These are phyloP conservation scores for Eupleurogrammus muticus DNA, from an alignment of 2,797 vertebrate species.

Conservation along the genomic window DNA sequence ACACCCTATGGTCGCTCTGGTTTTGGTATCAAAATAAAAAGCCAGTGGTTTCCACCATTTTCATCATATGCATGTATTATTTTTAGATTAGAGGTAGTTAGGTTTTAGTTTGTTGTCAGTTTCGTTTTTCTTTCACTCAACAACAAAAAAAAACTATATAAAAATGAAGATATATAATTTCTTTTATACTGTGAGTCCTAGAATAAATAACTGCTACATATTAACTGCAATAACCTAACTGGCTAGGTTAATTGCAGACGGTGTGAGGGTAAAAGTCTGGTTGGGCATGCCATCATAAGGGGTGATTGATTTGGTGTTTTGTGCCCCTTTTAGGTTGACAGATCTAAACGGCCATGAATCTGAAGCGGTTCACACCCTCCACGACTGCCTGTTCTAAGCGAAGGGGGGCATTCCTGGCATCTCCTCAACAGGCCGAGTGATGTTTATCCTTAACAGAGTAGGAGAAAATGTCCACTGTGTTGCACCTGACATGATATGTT, in stretches of 20 bases:
- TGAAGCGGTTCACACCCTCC: slow-evolving; percentile 40
- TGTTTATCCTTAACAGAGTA: not conserved
- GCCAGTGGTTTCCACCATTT: not conserved
- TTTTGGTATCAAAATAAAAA: not conserved
- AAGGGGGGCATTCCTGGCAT: slow-evolving; percentile 6
- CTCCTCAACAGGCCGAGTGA: not conserved
- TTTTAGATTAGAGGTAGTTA: not conserved
- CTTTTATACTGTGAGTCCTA: not conserved
- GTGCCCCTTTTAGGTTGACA: slow-evolving; percentile 38
- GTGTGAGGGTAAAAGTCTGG: slow-evolving; percentile 13
- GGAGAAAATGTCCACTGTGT: not conserved
- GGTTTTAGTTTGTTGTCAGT: not conserved
- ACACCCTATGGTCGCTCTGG: too few species aligned
- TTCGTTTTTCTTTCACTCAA: not conserved
- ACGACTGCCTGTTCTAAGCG: slow-evolving; percentile 12
- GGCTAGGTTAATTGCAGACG: slow-evolving; percentile 37
- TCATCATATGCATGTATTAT: not conserved
- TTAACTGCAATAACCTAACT: not conserved
- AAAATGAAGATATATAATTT: not conserved
- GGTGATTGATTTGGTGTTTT: slow-evolving; percentile 46
- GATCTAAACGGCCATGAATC: slow-evolving; percentile 29
- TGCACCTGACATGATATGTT: slow-evolving; percentile 7
- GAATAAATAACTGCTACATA: not conserved
- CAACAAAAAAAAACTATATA: not conserved
- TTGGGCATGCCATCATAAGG: not conserved